A percentile compares a stretch with the other conserved stretches of the same genome.
Evolutionary conservation across 1,140 invertebrate genomes (phyloP).

Genomic region (Pararge aegeria): DNA sequence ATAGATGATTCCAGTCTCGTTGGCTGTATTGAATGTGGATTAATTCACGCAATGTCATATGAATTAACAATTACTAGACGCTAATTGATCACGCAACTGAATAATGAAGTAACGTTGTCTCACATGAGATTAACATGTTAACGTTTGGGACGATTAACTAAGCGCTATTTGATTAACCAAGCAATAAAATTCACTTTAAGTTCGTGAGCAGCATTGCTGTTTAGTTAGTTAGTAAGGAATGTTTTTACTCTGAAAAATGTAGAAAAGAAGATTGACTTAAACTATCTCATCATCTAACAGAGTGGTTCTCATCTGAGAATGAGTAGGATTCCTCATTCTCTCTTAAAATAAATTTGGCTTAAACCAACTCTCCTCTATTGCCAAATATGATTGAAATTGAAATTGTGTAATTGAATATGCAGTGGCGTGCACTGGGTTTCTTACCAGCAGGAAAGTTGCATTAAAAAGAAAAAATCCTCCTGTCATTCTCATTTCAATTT

Average conservation of each 20-base stretch:
- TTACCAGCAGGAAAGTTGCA: no score
- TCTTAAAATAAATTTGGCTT: no score
- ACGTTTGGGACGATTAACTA: not conserved
- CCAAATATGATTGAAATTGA: no score
- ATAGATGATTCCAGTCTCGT: not conserved
- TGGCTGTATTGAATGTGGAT: conserved; percentile 15
- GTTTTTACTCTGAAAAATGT: not conserved
- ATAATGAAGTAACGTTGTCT: conserved; percentile 23
- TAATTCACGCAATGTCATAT: conserved; percentile 35
- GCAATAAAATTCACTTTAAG: not conserved
- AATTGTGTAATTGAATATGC: no score
- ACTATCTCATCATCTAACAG: no score
- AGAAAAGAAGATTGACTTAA: no score
- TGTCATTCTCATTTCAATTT: no score
- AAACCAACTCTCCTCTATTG: no score
- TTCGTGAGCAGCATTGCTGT: not conserved
- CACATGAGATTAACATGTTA: conserved; percentile 1
- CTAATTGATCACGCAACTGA: conserved; percentile 26
- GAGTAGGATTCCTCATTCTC: no score
- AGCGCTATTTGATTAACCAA: not conserved
- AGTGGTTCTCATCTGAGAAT: no score
- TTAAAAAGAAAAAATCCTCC: no score
- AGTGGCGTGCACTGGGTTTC: no score
- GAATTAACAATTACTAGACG: conserved; percentile 24
- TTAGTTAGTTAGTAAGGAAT: not conserved